Base-by-base conservation (phyloP, 2,888 invertebrate species). In the Nomada ruficornis region DNA sequence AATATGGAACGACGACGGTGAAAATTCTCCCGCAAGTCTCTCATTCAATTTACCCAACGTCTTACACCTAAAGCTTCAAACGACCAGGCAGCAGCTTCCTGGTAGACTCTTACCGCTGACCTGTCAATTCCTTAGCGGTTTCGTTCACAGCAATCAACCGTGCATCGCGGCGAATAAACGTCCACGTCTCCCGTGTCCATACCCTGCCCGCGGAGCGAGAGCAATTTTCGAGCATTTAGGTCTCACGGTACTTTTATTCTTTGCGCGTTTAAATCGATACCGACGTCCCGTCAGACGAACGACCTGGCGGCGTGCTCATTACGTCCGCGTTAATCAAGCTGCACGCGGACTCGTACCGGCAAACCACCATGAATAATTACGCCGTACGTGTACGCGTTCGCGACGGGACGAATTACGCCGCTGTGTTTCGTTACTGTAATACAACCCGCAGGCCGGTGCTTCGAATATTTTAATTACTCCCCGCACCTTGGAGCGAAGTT, bases 381-480 rank as follows among this genome's bases (percentile, higher is more conserved):
- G 52, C n/a, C 7, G 20, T n/a, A 15, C 42, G 44, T n/a, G n/a
- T 5, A 57, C 20, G 15, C n/a, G 42, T 67, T 52, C 20, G n/a
- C 23, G n/a, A 5, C 60, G 50, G 15, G 50, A 11, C 55, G 26
- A 47, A n/a, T 63, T 29, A 67, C 55, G 26, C 29, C 64, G n/a
- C 57, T 52, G n/a, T 42, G 36, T 64, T 69, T 50, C 68, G 65
- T 62, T 74, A 57, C 68, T 52, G 65, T 54, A 77, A 70, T 26
- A 71, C 55, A 54, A 64, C 70, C 36, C 60, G 62, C 69, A 65
- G 63, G 18, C n/a, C 23, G 60, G 29, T 62, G 68, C 77, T 81
- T 84, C 75, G 86, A 90, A 90, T 88, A 90, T 90, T 90, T 90
- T 90, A 90, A 90, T 90, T 90, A 90, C 88, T 85, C 78, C 20